Conservation (phyloP, 2,113 vertebrate genomes). For the Periophthalmus modestus region DNA sequence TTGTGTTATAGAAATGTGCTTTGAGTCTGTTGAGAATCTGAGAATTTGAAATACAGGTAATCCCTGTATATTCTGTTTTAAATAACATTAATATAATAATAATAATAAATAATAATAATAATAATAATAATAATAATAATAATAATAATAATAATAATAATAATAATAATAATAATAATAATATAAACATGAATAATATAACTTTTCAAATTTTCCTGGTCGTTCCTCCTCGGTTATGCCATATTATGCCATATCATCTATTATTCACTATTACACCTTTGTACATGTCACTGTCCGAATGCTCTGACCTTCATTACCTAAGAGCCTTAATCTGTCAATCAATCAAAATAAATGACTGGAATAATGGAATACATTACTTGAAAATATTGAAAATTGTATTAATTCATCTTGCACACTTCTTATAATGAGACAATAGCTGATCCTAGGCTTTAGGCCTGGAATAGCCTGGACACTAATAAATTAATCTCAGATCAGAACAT, state of each 20-base stretch:
- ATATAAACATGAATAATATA: not conserved
- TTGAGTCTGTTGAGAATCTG: not conserved
- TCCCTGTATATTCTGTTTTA: not conserved
- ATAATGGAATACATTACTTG: not conserved
- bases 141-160: too few species aligned
- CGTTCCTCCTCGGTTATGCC: not conserved
- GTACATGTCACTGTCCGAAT: slow-evolving; percentile 15
- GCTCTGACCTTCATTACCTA: not conserved
- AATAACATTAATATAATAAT: too few species aligned
- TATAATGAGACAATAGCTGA: not conserved
- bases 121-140: too few species aligned
- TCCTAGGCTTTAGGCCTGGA: not conserved
- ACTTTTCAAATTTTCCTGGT: not conserved
- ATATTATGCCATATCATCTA: not conserved
- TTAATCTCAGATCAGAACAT: not conserved
- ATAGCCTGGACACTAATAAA: not conserved
- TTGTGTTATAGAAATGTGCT: not conserved
- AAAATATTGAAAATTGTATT: not conserved
- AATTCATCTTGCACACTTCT: not conserved
- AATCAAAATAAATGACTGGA: not conserved
- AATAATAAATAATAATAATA: too few species aligned
- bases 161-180: too few species aligned
- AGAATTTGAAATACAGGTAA: not conserved
- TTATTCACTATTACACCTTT: not conserved
- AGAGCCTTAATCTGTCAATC: not conserved